Evolutionary conservation across 2,113 vertebrate genomes (phyloP).

Genomic region (Zosterops lateralis): DNA sequence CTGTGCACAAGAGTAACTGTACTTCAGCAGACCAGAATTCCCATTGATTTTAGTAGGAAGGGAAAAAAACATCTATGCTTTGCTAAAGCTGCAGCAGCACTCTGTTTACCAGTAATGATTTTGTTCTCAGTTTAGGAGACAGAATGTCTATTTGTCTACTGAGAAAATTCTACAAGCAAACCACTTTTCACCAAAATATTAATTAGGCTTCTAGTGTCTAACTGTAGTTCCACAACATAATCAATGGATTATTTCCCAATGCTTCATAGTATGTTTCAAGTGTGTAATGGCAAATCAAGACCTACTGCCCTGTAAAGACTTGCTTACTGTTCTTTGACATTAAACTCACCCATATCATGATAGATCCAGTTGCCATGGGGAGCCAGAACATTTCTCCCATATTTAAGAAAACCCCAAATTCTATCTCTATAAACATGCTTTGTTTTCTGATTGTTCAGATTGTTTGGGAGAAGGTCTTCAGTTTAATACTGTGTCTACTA

Average conservation of each 20-base stretch:
- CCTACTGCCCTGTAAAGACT: neutral
- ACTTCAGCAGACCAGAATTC: neutral
- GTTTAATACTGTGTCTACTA: neutral
- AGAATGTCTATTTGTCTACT: neutral
- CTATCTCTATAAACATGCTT: neutral
- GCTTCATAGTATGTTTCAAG: neutral
- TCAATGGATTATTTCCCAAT: neutral
- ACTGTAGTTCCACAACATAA: neutral
- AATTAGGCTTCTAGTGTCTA: neutral
- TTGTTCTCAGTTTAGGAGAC: neutral
- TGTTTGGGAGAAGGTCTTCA: neutral
- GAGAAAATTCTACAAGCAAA: neutral
- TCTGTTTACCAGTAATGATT: neutral
- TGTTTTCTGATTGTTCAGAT: neutral
- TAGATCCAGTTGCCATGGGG: neutral
- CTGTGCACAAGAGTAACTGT: neutral
- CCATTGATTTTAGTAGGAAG: neutral
- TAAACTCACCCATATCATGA: neutral
- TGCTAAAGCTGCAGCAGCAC: neutral
- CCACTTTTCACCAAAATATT: neutral
- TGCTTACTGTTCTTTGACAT: neutral
- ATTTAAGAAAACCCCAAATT: neutral
- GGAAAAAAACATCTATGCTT: neutral
- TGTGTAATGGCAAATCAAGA: rapidly evolving
- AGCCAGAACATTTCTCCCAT: neutral